Conservation (phyloP, 2,113 vertebrate species). For the Desmodus rotundus region DNA sequence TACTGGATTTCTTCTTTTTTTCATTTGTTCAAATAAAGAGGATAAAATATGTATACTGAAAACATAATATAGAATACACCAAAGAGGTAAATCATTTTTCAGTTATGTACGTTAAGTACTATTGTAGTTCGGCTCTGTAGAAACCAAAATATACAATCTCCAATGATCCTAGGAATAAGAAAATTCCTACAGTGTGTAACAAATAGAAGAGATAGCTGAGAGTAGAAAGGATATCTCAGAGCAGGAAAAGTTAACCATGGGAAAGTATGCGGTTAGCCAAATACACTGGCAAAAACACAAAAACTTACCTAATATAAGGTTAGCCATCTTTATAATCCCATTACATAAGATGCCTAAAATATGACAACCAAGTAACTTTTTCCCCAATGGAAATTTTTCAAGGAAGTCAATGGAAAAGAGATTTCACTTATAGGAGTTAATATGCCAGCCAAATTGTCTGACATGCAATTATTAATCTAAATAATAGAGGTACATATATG, state of each 20-base stretch:
- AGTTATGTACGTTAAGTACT: neutral
- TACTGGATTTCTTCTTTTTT: neutral
- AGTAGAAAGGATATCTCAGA: neutral
- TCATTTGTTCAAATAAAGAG: slow-evolving; percentile 8
- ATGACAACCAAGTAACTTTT: neutral
- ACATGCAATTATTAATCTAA: slow-evolving; percentile 19
- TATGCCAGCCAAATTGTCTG: neutral
- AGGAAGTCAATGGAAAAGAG: neutral
- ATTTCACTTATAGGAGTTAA: neutral
- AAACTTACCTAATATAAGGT: neutral
- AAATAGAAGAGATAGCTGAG: neutral
- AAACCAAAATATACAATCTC: neutral
- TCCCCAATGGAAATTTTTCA: neutral
- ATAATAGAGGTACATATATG: neutral
- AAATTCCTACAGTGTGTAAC: neutral
- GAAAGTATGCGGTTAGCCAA: neutral
- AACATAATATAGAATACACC: neutral
- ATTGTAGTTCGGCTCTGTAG: neutral
- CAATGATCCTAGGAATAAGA: neutral
- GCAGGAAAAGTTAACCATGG: neutral
- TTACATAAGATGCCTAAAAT: neutral
- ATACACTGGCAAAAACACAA: neutral
- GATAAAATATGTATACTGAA: neutral
- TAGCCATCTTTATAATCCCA: neutral
- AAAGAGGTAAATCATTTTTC: neutral